Base-by-base conservation (phyloP, 2,797 vertebrate species). In the Typhlichthys eigenmanni region DNA sequence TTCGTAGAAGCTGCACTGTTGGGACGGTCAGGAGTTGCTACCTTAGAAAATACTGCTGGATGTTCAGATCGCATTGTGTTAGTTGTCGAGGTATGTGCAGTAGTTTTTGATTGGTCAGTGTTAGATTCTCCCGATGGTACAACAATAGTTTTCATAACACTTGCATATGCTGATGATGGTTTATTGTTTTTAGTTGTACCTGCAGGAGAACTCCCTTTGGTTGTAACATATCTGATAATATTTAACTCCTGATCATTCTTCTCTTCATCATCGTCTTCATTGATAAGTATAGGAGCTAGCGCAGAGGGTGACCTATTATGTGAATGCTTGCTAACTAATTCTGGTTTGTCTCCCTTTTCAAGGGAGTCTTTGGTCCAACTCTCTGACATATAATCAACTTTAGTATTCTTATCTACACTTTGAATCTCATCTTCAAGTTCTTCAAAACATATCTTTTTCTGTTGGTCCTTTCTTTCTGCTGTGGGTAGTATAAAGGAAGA, bases 1-100 rank as follows among this genome's bases (percentile, higher is more conserved):
- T 69, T 71, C 13, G 70, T 69, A 55, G 80, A 70, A 32, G 16
- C 1, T 10, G 69, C 46, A 53, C 13, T 66, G 8, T 29, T 32
- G 5, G 69, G 49, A 45, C 29, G 59, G 13, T 87, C 80, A 2
- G 61, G 58, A 13, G 85, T 80, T 49, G 91, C 91, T 57, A 93
- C 86, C 69, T 88, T 91, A 53, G 92, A 82, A 58, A 92, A 92
- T 4, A 93, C 91, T 0, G 91, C 91, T 0, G 91, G 82, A 53
- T 93, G 92, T 64, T 92, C 84, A 2, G 84, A 71, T 32, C 55
- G 74, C 3, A 72, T 8, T 8, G 71, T 57, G 24, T 11, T 2
- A 14, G 49, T n/a, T 29, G 52, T 14, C 19, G 70, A 49, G 47
- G 58, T 64, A 49, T 16, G 53, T 19, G 55, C 0, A 13, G 46